Evolutionary conservation across 2,888 invertebrate species (phyloP), one percentile per base, ranked within the genome.

Genomic region (Bellardia pandia): DNA sequence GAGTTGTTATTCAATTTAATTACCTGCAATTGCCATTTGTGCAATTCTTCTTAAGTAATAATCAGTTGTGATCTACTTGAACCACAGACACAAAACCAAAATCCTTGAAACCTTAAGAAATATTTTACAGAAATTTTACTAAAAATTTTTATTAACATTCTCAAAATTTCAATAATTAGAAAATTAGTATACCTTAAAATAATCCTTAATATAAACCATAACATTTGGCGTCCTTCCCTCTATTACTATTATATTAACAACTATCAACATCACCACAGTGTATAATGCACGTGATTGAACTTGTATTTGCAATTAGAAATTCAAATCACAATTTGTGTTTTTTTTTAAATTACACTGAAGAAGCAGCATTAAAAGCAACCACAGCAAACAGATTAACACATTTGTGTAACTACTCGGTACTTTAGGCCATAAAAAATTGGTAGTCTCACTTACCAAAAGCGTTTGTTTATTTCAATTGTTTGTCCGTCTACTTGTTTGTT

Each of bases 261-360:
- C 64, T 53, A 62, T 23, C 51, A 68, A 56, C 79, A 86, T 40
- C 76, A 80, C 45, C 77, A 71, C 13, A 53, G 75, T 69, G 86
- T 64, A 48, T 9, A 64, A 86, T 88, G 88, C 89, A 89, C 89
- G 89, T 89, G 89, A 89, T 88, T 86, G 76, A 85, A 86, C 85
- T 86, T 89, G 88, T 83, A 64, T 85, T 88, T 85, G 86, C 88
- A 86, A 86, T 89, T 89, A 88, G 79, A 88, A 88, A 88, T 88
- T 82, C 89, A 81, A 82, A 85, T 88, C 88, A 89, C 89, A 88
- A 79, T 72, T 76, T 84, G 68, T 85, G 45, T 82, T 78, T 78
- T 78, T 85, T 78, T 74, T 74, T 64, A 79, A 71, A 9, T 51
- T 75, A 79, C 78, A 76, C 83, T 77, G 85, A 79, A 86, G 88